Base-by-base conservation (phyloP, 2,888 invertebrate species). In the Andrena minutula region DNA sequence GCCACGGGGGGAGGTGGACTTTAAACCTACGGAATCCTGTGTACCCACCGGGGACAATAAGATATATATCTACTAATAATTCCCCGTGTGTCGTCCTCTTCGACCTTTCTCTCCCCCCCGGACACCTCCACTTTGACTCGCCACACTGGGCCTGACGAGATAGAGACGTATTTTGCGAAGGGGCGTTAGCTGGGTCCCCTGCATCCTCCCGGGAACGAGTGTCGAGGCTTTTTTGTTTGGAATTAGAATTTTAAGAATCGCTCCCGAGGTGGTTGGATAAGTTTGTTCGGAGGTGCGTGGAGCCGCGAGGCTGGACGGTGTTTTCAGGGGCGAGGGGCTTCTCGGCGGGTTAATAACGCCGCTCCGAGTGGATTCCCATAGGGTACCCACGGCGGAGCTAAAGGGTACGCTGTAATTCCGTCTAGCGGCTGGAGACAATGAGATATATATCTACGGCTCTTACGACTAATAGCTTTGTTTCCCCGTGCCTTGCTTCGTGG, bases 381-480 rank as follows among this genome's bases (percentile, higher is more conserved):
- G 79, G 80, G 72, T 64, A 78, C 41, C 41, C 41, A 16, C 76
- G 69, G 70, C 28, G 68, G 58, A 76, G 63, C 71, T 76, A 78
- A 86, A 79, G 87, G 77, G 66, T 83, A 87, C 77, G 73, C 73
- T 77, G 75, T 81, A 83, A 85, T 84, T 84, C 76, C 78, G 80
- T 82, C 79, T 81, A 83, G 79, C 79, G 75, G 79, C 79, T 78
- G 79, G 86, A 89, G 89, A 91, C 89, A 91, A 91, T 91, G 88
- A 90, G 86, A 90, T 91, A 89, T 89, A 91, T 88, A 89, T 91
- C 87, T 89, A 83, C 83, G 89, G 84, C 85, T 87, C 86, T 88
- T 85, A 85, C 85, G 89, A 88, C 91, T 90, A 91, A 91, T 91
- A 89, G 88, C 86, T 85, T 82, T 81, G 87, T 84, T 86, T 90